These are phyloP conservation scores for Emydoidea blandingii DNA, from an alignment of 2,797 vertebrate genomes.

Conservation along the genomic window DNA sequence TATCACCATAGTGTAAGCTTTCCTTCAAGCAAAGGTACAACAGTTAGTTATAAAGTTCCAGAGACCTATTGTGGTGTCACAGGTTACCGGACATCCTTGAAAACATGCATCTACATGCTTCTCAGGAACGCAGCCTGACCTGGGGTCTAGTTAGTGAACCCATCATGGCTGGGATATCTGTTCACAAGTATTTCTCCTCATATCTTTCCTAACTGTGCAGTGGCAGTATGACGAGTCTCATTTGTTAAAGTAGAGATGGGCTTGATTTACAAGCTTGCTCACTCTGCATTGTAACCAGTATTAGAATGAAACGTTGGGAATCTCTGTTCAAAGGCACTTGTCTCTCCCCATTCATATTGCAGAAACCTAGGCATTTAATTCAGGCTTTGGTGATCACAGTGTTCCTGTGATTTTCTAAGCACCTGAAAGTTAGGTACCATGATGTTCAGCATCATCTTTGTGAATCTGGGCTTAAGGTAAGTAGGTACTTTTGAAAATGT, in stretches of 20 bases:
- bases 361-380: too few relatives aligned
- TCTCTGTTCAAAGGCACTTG: too few relatives aligned
- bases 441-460: not conserved
- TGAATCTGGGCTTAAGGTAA: not conserved
- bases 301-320: conserved; percentile 12
- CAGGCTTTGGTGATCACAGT: too few relatives aligned
- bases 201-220: not conserved
- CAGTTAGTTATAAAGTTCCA: not conserved
- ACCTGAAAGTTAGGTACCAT: not conserved
- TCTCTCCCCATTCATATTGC: too few relatives aligned
- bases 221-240: not conserved
- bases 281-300: conserved; percentile 29
- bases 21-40: not conserved
- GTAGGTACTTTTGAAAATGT: not conserved
- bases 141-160: not conserved
- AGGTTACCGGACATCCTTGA: not conserved
- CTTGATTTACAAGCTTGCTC: conserved; percentile 43
- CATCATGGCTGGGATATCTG: not conserved
- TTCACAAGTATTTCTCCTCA: not conserved
- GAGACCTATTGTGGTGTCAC: not conserved
- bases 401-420: not conserved
- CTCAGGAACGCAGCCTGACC: not conserved
- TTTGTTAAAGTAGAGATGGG: not conserved
- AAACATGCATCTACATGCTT: accelerated
- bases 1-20: not conserved